phyloP scores from a whole-genome alignment of 1,140 invertebrate genomes.

The Eriosoma lanigerum region DNA sequence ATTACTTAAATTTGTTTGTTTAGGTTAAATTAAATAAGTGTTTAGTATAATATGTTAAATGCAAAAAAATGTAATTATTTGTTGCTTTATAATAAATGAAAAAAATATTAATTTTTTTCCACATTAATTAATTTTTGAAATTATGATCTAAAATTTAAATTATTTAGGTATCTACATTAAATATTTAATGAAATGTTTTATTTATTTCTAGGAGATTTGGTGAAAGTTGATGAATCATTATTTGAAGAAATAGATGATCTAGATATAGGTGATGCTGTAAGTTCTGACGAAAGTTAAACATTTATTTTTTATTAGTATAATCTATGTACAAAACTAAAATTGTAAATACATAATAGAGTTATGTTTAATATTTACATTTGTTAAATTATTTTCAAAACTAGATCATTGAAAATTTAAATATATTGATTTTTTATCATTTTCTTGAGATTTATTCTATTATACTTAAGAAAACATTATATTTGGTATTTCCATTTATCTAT shows the following conservation, averaged over 20 bases:
- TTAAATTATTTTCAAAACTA: not conserved
- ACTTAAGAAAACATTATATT: too few relatives aligned
- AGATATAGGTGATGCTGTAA: constrained; percentile 75
- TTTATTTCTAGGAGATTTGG: constrained; percentile 67
- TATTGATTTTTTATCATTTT: too few relatives aligned
- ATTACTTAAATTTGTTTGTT: too few relatives aligned
- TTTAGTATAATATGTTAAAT: too few relatives aligned
- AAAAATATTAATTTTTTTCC: too few relatives aligned
- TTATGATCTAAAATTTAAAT: not conserved
- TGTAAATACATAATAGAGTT: constrained; percentile 24
- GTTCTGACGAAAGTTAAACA: constrained; percentile 56
- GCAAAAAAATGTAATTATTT: too few relatives aligned
- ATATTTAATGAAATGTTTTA: constrained; percentile 12
- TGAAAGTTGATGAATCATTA: constrained; percentile 91
- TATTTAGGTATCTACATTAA: not conserved
- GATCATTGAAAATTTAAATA: not conserved
- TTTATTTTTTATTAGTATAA: not conserved
- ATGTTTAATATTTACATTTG: constrained; percentile 5
- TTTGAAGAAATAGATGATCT: constrained; percentile 92
- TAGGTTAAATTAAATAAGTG: too few relatives aligned
- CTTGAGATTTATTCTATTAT: too few relatives aligned
- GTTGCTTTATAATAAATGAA: too few relatives aligned
- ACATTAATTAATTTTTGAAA: too few relatives aligned
- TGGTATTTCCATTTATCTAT: too few relatives aligned
- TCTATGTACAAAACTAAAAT: not conserved